Percentiles rank a stretch among this genome's conserved stretches.
Evolutionary conservation across 2,113 vertebrate species (phyloP).

Genomic region (Trematocara unimaculatum): DNA sequence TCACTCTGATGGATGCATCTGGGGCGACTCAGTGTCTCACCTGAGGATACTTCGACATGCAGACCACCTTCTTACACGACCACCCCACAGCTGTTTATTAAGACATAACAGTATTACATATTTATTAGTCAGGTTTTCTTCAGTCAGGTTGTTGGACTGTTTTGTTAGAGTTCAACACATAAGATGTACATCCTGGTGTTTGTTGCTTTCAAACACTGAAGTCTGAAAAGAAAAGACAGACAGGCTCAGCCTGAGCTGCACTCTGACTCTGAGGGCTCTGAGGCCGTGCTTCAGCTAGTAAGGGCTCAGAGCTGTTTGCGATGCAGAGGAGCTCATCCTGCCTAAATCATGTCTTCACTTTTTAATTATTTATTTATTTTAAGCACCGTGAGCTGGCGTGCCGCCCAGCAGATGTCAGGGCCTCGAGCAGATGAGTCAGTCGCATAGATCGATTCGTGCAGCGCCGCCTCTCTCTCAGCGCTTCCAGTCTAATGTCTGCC

Average conservation of each 20-base stretch:
- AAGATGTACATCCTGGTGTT: not conserved
- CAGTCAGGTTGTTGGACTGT: not conserved
- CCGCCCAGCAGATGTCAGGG: constrained; percentile 27
- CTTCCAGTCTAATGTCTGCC: not conserved
- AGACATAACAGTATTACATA: not conserved
- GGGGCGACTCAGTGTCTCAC: not conserved
- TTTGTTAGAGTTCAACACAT: not conserved
- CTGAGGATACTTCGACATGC: not conserved
- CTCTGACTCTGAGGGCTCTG: not conserved
- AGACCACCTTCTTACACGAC: not conserved
- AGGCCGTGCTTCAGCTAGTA: not conserved
- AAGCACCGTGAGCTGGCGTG: constrained; percentile 17
- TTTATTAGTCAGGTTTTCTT: not conserved
- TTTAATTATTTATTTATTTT: not conserved
- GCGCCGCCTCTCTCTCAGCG: not conserved
- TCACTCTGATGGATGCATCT: not conserved
- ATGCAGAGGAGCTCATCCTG: not conserved
- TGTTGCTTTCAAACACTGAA: not conserved
- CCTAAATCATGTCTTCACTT: not conserved
- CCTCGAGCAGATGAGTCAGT: constrained; percentile 41
- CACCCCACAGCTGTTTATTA: not conserved
- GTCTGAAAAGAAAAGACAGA: not conserved
- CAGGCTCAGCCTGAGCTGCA: not conserved
- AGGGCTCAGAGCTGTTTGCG: constrained; percentile 19
- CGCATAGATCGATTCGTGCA: constrained; percentile 19